Evolutionary conservation across 2,797 vertebrate species (phyloP).

Genomic region (Pipistrellus nathusii): DNA sequence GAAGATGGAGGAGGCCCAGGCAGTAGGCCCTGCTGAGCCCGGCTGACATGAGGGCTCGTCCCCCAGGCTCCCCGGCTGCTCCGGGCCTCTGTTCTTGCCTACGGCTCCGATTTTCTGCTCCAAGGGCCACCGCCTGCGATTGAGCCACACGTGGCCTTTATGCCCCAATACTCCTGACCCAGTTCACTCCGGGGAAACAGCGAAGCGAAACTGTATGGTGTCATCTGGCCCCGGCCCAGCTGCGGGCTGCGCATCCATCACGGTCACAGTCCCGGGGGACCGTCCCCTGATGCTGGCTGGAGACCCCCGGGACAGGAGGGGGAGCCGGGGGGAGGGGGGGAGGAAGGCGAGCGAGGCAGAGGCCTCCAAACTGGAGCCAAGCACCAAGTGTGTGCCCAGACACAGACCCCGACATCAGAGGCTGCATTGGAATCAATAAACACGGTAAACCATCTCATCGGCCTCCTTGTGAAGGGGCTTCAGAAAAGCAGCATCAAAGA

Average conservation of each 20-base stretch:
- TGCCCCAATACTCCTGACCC: conserved; percentile 51
- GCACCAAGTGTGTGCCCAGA: too few relatives aligned
- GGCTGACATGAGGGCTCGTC: not conserved
- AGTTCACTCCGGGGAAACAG: conserved; percentile 42
- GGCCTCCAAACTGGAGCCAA: not conserved
- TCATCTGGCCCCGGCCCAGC: not conserved
- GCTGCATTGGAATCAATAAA: not conserved
- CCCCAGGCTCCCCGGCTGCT: not conserved
- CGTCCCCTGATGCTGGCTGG: not conserved
- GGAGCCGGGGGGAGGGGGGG: not conserved
- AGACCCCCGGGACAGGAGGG: not conserved
- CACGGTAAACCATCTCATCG: not conserved
- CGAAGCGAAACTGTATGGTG: not conserved
- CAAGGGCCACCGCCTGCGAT: not conserved
- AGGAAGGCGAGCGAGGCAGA: not conserved
- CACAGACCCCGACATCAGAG: not conserved
- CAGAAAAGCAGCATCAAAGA: not conserved
- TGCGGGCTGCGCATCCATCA: not conserved
- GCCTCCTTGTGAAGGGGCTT: not conserved
- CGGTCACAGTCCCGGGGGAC: not conserved
- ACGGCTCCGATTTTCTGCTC: not conserved
- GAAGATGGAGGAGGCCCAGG: not conserved
- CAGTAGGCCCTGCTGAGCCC: not conserved
- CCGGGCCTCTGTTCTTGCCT: not conserved
- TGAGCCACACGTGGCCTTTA: conserved; percentile 43